Conservation (phyloP, 2,888 invertebrate species). For the Latrodectus elegans region DNA sequence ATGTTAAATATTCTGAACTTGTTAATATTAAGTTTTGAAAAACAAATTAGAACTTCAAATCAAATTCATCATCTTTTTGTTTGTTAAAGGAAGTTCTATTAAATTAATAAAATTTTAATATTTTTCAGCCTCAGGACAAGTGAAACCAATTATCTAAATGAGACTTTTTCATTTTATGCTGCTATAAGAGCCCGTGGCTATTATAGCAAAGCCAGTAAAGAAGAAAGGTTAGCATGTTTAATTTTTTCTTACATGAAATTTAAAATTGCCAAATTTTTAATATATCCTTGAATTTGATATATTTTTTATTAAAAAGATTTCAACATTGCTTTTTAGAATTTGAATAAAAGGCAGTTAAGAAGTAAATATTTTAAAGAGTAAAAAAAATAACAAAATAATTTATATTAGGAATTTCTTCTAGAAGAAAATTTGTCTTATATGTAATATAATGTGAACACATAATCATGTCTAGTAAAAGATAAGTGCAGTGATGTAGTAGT, state of each 20-base stretch:
- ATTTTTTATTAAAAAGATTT: no score
- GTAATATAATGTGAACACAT: no score
- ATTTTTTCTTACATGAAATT: not conserved
- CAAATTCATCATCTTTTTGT: not conserved
- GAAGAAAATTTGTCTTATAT: no score
- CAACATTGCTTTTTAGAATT: no score
- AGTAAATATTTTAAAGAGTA: no score
- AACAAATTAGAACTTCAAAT: not conserved
- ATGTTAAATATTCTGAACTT: not conserved
- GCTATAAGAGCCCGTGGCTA: constrained; percentile 95
- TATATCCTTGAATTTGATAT: no score
- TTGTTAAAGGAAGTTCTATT: no score
- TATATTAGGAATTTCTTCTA: no score
- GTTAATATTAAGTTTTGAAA: not conserved
- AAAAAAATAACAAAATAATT: no score
- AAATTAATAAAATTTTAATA: constrained; percentile 2
- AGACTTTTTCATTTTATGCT: constrained; percentile 96
- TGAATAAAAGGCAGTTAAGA: no score
- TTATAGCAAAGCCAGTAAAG: constrained; percentile 93
- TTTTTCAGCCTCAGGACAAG: constrained; percentile 90
- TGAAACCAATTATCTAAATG: constrained; percentile 95
- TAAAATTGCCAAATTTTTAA: not conserved
- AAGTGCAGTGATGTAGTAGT: no score
- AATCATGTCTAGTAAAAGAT: no score
- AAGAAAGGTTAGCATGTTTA: constrained; percentile 82